Percentiles rank a stretch among this genome's conserved stretches.
phyloP scores from a whole-genome alignment of 2,888 invertebrate species.

The Adela reaumurella region DNA sequence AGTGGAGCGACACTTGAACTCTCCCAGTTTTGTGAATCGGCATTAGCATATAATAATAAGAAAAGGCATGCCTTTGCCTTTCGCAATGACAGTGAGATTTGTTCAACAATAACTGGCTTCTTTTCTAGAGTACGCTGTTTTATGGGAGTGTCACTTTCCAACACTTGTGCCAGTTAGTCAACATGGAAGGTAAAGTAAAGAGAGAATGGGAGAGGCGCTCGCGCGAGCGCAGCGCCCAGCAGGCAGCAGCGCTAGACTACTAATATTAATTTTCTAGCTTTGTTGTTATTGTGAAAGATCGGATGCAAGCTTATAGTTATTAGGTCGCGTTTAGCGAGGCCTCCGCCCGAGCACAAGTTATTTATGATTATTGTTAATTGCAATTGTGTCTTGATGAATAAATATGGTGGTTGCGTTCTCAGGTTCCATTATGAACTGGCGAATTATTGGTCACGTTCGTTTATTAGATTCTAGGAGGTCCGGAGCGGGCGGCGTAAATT shows the following conservation, averaged over 20 bases:
- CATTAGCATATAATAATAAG: background rate
- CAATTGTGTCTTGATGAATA: background rate
- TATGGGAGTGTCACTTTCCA: no score
- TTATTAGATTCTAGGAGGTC: background rate
- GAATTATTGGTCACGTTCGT: background rate
- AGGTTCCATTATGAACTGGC: background rate
- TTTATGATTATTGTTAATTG: background rate
- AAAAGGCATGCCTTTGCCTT: no score
- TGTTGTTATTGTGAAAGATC: background rate
- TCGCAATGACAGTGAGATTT: no score
- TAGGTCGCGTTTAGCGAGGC: background rate
- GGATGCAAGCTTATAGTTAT: background rate
- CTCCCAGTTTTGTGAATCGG: background rate
- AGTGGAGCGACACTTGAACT: background rate
- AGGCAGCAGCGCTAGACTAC: no score
- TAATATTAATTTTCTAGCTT: no score
- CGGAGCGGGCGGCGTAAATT: background rate
- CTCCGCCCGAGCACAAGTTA: background rate
- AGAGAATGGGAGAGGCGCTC: no score
- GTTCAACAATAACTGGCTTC: no score
- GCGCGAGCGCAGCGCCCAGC: no score
- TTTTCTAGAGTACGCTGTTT: no score
- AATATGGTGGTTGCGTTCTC: background rate
- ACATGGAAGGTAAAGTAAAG: no score
- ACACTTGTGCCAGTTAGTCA: no score